Conservation (phyloP, 1,140 invertebrate genomes). For the Danaus melanippus region DNA sequence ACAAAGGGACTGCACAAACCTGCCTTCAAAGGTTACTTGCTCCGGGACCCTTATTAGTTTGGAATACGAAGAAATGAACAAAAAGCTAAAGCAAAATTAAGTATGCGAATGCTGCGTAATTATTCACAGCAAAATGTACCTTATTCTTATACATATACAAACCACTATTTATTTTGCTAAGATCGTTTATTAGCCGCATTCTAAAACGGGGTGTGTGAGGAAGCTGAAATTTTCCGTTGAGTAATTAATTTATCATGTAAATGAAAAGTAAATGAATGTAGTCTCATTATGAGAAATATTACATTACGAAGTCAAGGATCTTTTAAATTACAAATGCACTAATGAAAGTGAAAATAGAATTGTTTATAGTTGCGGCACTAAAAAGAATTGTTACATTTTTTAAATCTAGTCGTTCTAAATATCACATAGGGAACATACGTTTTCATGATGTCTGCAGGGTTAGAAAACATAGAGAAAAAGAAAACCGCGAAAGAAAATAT, state of each 20-base stretch:
- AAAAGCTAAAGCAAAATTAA: slow-evolving; percentile 7
- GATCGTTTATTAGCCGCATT: background rate
- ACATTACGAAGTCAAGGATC: no score
- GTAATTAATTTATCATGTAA: slow-evolving; percentile 20
- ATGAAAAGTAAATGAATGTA: slow-evolving; percentile 5
- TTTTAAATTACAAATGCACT: no score
- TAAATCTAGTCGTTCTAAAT: no score
- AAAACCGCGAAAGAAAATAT: slow-evolving; percentile 5
- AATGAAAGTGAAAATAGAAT: no score
- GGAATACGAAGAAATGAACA: slow-evolving; percentile 19
- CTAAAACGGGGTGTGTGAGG: slow-evolving; percentile 12
- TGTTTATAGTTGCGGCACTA: no score
- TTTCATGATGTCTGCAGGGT: no score
- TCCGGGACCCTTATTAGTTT: slow-evolving; percentile 23
- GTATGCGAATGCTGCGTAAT: slow-evolving; percentile 2
- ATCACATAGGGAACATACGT: no score
- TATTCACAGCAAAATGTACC: slow-evolving; percentile 8
- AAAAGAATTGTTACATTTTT: no score
- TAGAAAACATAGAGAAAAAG: background rate
- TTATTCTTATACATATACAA: slow-evolving; percentile 4
- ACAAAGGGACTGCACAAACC: slow-evolving; percentile 2
- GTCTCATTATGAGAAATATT: no score
- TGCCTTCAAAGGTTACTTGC: slow-evolving; percentile 14
- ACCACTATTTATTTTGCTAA: background rate
- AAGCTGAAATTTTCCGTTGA: slow-evolving; percentile 19